Evolutionary conservation across 2,797 vertebrate genomes (phyloP).

Genomic region (Chrosomus eos): DNA sequence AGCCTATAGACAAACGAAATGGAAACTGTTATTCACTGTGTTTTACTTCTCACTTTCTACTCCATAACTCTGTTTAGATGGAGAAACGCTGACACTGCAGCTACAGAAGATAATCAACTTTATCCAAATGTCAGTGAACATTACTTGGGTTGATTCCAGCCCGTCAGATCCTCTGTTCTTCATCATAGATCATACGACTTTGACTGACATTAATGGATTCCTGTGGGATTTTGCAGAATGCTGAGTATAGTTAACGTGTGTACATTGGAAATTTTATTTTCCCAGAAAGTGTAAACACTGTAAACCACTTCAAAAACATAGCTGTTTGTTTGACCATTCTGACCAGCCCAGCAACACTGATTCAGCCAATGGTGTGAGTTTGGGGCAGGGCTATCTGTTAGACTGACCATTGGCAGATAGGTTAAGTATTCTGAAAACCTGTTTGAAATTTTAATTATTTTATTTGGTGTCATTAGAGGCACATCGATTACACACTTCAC

Average conservation of each 20-base stretch:
- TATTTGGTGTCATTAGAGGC: background rate
- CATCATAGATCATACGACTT: conserved; percentile 63
- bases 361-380: background rate
- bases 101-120: conserved; percentile 68
- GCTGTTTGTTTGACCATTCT: background rate
- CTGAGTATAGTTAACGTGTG: background rate
- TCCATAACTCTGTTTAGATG: background rate
- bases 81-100: conserved; percentile 67
- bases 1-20: background rate
- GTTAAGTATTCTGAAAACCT: background rate
- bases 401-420: background rate
- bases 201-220: conserved; percentile 71
- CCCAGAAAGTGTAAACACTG: background rate
- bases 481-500: background rate
- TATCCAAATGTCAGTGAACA: conserved; percentile 60
- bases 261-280: background rate
- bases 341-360: background rate
- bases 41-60: background rate
- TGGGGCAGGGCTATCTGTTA: background rate
- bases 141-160: conserved; percentile 70
- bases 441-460: background rate
- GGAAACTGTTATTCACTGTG: background rate
- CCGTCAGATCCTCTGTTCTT: conserved; percentile 67
- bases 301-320: background rate
- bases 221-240: conserved; percentile 45